Percentiles rank a stretch among this genome's conserved stretches.
Evolutionary conservation across 2,888 invertebrate genomes (phyloP).

Genomic region (Nymphalis urticae): DNA sequence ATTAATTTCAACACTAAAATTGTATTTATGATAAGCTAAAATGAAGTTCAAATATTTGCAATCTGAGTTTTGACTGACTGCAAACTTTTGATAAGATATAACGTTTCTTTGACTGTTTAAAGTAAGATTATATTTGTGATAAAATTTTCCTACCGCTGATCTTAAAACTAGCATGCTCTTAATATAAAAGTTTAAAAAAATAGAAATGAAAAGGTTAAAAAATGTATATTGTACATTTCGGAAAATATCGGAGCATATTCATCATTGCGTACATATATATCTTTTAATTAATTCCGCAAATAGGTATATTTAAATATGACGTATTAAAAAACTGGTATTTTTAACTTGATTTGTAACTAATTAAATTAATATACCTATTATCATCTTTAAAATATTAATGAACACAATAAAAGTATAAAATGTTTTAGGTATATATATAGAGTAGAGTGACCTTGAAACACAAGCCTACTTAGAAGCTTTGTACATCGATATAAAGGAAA

Average conservation of each 20-base stretch:
- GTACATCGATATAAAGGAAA: not conserved
- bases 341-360: too few relatives aligned
- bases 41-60: not conserved
- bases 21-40: not conserved
- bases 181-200: too few relatives aligned
- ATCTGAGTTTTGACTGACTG: not conserved
- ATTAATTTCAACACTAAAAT: not conserved
- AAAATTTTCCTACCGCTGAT: too few relatives aligned
- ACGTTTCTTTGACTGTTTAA: not conserved
- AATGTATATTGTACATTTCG: too few relatives aligned
- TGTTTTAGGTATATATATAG: not conserved
- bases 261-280: too few relatives aligned
- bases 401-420: not conserved
- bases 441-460: not conserved
- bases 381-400: not conserved
- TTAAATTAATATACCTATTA: too few relatives aligned
- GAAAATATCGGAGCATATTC: too few relatives aligned
- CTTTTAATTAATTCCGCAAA: too few relatives aligned
- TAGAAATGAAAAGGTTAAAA: too few relatives aligned
- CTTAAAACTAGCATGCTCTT: too few relatives aligned
- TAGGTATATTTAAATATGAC: too few relatives aligned
- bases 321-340: too few relatives aligned
- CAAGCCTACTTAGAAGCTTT: not conserved
- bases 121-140: not conserved
- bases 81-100: conserved; percentile 12